Percentiles rank a stretch among this genome's conserved stretches.
Evolutionary conservation across 30 jellyfish, hydroid and myxozoan species (phyloP).

Genomic region (Aurelia sp.): DNA sequence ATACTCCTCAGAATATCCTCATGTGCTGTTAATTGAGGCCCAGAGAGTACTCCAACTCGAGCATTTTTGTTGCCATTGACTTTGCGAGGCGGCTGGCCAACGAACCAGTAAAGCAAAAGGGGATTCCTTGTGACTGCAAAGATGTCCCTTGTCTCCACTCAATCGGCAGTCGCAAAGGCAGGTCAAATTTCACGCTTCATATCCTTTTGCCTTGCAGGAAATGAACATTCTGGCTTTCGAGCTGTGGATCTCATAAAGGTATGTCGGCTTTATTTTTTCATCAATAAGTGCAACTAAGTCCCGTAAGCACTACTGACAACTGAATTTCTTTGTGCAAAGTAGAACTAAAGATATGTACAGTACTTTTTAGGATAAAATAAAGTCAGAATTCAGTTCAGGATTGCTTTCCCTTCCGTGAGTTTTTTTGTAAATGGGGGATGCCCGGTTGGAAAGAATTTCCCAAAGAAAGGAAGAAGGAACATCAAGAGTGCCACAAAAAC

Average conservation of each 20-base stretch:
- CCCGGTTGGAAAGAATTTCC: background rate
- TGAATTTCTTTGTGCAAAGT: too few relatives aligned
- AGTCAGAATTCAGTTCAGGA: background rate
- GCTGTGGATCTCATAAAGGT: slow-evolving; percentile 96
- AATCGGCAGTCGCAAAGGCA: slow-evolving; percentile 63
- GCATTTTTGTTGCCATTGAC: background rate
- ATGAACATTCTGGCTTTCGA: slow-evolving; percentile 93
- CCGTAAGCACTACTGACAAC: background rate
- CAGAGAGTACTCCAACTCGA: too few relatives aligned
- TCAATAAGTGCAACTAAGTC: background rate
- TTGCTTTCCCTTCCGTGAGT: background rate
- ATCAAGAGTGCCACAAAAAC: background rate
- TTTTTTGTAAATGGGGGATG: background rate
- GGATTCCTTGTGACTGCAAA: slow-evolving; percentile 55
- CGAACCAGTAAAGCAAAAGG: slow-evolving; percentile 47
- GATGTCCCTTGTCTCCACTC: slow-evolving; percentile 37
- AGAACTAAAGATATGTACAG: too few relatives aligned
- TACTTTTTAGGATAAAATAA: too few relatives aligned
- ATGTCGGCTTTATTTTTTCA: slow-evolving; percentile 12
- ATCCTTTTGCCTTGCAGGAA: slow-evolving; percentile 76
- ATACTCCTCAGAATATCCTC: too few relatives aligned
- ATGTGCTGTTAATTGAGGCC: too few relatives aligned
- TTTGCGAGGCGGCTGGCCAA: slow-evolving; percentile 1
- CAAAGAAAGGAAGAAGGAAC: too few relatives aligned
- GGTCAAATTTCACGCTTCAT: slow-evolving; percentile 83